Evolutionary conservation across 2,797 vertebrate species (phyloP), one percentile per base, ranked within the genome.

Genomic region (Sebastes itinus): DNA sequence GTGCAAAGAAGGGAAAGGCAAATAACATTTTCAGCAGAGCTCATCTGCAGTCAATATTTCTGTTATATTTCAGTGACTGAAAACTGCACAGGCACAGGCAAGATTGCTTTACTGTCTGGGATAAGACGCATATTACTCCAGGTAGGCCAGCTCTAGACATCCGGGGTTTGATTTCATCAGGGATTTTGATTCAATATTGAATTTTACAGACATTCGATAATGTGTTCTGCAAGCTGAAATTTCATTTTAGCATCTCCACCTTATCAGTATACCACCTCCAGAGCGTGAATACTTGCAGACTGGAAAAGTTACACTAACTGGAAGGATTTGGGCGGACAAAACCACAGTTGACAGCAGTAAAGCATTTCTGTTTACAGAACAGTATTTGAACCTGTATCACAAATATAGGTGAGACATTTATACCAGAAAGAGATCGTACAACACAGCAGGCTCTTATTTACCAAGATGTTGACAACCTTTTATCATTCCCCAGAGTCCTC

Each of bases 111-210:
- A 32, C 35, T 8, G 52, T 73, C 69, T 63, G n/a, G 63, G n/a
- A 35, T 54, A 65, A 69, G 59, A 71, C 56, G 35, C 28, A 33
- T 49, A 75, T 77, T 33, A 61, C 61, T 84, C 46, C 55, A 30
- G 69, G 67, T 56, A 68, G 72, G 59, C 63, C 80, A 82, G 73
- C 75, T 71, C 23, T 73, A 82, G 55, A 25, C 78, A 82, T 81
- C 80, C 64, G 7, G 62, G 74, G 28, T 81, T 55, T 76, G 79
- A 88, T 88, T 88, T 88, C 85, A 84, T 88, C 84, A 68, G 78
- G 81, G 86, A 71, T 79, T 88, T 78, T 87, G 78, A 88, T 87
- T 78, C 72, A 84, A 81, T 85, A 86, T 72, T 85, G 52, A 66
- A 72, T 82, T 77, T 82, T 64, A 79, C 68, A 82, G 82, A 85